Evolutionary conservation across 2,113 vertebrate species (phyloP).

Genomic region (Oxygymnocypris stewartii): DNA sequence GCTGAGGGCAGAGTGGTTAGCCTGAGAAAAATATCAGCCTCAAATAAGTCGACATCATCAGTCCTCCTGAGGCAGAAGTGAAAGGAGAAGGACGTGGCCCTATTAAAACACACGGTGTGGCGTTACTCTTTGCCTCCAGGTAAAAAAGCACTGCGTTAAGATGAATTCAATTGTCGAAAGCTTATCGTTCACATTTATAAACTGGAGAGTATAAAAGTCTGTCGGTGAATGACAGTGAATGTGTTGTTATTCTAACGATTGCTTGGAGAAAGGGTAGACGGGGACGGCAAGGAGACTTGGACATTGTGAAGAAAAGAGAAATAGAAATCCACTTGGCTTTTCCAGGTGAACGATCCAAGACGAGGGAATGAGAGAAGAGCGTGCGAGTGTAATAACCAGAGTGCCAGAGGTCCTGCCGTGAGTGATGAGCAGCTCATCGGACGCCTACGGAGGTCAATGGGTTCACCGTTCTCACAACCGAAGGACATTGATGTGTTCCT

Average conservation of each 20-base stretch:
- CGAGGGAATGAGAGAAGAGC: constrained; percentile 16
- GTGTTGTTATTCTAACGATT: constrained; percentile 36
- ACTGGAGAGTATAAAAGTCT: constrained; percentile 14
- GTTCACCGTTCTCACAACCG: constrained; percentile 61
- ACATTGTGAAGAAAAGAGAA: constrained; percentile 50
- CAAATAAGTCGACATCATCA: constrained; percentile 46
- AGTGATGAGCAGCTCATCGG: constrained; percentile 71
- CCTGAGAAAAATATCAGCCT: constrained; percentile 47
- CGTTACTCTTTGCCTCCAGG: constrained; percentile 38
- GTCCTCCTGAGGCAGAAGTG: constrained; percentile 41
- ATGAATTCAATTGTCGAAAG: constrained; percentile 31
- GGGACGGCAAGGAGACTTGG: constrained; percentile 20
- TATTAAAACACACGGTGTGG: constrained; percentile 36
- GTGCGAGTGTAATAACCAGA: constrained; percentile 72
- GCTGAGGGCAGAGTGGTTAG: constrained; percentile 53
- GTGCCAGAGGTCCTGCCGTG: constrained; percentile 65
- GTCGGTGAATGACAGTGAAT: constrained; percentile 17
- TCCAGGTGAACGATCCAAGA: constrained; percentile 59
- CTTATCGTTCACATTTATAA: constrained; percentile 37
- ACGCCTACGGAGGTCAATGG: constrained; percentile 70
- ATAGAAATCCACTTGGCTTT: constrained; percentile 60
- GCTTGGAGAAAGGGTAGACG: constrained; percentile 15
- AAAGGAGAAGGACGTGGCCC: constrained; percentile 34
- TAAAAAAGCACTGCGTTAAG: constrained; percentile 23
- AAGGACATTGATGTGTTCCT: constrained; percentile 76